Base-by-base conservation (phyloP, 2,797 vertebrate species). In the Sebastes cheni region DNA sequence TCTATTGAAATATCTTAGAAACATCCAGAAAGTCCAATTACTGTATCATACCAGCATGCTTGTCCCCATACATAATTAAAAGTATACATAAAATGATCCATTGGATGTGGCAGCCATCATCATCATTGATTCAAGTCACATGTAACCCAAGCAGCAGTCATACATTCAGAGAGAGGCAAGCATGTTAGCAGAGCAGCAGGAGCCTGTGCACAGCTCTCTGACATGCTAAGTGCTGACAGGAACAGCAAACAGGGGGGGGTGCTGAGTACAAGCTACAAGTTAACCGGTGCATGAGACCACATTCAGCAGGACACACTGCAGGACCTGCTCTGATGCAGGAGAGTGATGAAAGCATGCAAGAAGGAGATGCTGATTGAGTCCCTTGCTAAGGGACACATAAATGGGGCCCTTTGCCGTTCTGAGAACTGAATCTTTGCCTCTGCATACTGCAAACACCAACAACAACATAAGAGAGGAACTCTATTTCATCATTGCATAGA, bases 161-260 rank as follows among this genome's bases (percentile, higher is more conserved):
- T n/a, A 22, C 56, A 12, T 58, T 61, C 3, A 79, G 56, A 55
- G 46, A 18, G 67, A 70, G 58, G 23, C 6, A 42, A 55, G 56
- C 58, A 3, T 67, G 71, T 69, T 59, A 59, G 39, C 78, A 76
- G 84, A 64, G 22, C 46, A 12, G 56, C 50, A 42, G 30, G 50
- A 67, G 4, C 16, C 67, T 6, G 73, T 22, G 55, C 16, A 72
- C 46, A 65, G 58, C 42, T 67, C 68, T 36, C 64, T 70, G 42
- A 70, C 75, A 62, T 2, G 25, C 59, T 30, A 30, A 55, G 81
- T 74, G 75, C 16, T 66, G 84, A 75, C 42, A 32, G 79, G 16
- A 71, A 58, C 68, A 25, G 56, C 54, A 61, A 59, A 81, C 30
- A 70, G 67, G 52, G 64, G 81, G 81, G 54, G 79, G 30, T 60